Evolutionary conservation across 2,797 vertebrate species (phyloP).

Genomic region (Pteropus rufus): DNA sequence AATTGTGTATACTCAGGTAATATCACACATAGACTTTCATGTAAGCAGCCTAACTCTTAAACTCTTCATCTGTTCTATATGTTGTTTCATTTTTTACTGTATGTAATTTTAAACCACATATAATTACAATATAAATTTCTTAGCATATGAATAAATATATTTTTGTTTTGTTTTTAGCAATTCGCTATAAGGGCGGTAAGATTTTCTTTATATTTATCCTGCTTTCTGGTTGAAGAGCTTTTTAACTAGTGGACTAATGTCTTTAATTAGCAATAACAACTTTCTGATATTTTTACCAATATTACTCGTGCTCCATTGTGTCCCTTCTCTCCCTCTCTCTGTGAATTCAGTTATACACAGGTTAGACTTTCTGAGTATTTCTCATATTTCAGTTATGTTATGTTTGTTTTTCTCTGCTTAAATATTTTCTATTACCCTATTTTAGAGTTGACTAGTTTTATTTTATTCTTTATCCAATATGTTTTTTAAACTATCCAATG

Average conservation of each 20-base stretch:
- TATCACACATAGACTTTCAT: neutral
- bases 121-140: neutral
- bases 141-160: neutral
- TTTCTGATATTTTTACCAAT: neutral
- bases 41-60: too few relatives aligned
- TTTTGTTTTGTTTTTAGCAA: neutral
- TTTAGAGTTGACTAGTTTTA: neutral
- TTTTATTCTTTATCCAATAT: neutral
- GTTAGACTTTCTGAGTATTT: neutral
- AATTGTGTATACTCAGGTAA: neutral
- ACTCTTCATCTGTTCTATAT: neutral
- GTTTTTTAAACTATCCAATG: neutral
- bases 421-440: neutral
- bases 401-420: neutral
- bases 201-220: neutral
- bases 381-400: neutral
- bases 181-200: neutral
- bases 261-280: neutral
- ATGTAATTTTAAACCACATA: neutral
- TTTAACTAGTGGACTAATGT: neutral
- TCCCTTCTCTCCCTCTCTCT: neutral
- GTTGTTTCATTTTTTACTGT: neutral
- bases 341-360: neutral
- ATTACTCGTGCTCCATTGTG: neutral
- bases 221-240: neutral